Evolutionary conservation across 2,113 vertebrate genomes (phyloP), one percentile per base, ranked within the genome.

Genomic region (Carollia perspicillata): DNA sequence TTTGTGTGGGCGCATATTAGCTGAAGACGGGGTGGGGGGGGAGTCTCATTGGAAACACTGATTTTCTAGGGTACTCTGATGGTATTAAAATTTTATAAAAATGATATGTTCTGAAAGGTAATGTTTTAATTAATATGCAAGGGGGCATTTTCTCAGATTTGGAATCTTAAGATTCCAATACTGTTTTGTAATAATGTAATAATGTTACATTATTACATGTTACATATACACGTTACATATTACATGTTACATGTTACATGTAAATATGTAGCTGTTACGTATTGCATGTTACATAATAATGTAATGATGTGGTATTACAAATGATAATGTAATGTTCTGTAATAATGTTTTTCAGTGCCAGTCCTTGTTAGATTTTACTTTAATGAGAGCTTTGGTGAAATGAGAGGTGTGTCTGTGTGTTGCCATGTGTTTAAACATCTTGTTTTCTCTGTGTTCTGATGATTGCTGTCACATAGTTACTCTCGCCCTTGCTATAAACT

Each of bases 81-180:
- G 63, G 30, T 79, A 51, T 85, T 93, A 83, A 81, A 65, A n/a
- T 89, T 53, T 72, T 83, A 58, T 75, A 51, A 95, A 93, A 92
- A 75, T 53, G 53, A 49, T 55, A 75, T 69, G 35, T 89, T 86
- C 93, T 80, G 20, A 94, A 94, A 91, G n/a, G 18, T 35, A 55
- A 60, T 55, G 37, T 18, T 84, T 87, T 68, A 85, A 44, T 84
- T 89, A 79, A 49, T 63, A 28, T 65, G 60, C 33, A 83, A 49
- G 69, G 37, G 35, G 37, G 14, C 42, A 23, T 89, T 66, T 81
- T 95, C 66, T 96, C n/a, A 83, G 66, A 86, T 84, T 89, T 55
- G 35, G 53, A 93, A 47, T 47, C 55, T 78, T 69, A 74, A 88
- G 47, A 78, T 77, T 58, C n/a, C n/a, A n/a, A n/a, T n/a, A n/a